These are phyloP conservation scores for Athene noctua DNA, from an alignment of 2,113 vertebrate genomes.

Conservation along the genomic window DNA sequence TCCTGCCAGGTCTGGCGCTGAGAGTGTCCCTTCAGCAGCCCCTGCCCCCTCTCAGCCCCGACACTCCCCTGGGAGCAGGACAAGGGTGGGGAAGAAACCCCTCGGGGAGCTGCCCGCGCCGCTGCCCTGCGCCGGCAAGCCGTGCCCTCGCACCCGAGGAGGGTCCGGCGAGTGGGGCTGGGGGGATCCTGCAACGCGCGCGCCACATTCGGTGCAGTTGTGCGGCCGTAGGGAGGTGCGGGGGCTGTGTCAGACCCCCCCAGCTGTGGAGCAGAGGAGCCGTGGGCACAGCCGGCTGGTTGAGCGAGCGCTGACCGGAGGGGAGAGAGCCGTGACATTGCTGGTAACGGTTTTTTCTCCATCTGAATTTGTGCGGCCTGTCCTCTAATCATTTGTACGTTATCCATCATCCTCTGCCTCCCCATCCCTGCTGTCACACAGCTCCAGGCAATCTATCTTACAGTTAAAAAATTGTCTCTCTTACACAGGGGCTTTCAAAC, in stretches of 20 bases:
- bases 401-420: conserved; percentile 43
- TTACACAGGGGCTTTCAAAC: conserved; percentile 67
- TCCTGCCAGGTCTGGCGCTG: neutral
- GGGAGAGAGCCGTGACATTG: conserved; percentile 24
- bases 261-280: neutral
- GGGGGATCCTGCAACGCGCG: neutral
- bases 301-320: neutral
- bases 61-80: no score
- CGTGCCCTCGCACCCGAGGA: rapidly evolving
- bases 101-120: rapidly evolving
- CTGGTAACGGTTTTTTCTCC: neutral
- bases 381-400: conserved; percentile 54
- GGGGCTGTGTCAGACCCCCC: neutral
- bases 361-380: conserved; percentile 41
- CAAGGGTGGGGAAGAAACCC: neutral
- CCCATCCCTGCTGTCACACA: conserved; percentile 34
- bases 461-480: conserved; percentile 68
- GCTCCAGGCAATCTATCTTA: conserved; percentile 67
- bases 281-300: neutral
- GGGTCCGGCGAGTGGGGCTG: rapidly evolving
- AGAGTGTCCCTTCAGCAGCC: neutral
- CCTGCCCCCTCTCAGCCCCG: neutral
- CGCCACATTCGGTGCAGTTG: rapidly evolving
- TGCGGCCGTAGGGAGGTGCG: rapidly evolving
- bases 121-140: rapidly evolving